These are phyloP conservation scores for Siniperca undulata DNA, from an alignment of 2,797 vertebrate genomes.

Conservation along the genomic window DNA sequence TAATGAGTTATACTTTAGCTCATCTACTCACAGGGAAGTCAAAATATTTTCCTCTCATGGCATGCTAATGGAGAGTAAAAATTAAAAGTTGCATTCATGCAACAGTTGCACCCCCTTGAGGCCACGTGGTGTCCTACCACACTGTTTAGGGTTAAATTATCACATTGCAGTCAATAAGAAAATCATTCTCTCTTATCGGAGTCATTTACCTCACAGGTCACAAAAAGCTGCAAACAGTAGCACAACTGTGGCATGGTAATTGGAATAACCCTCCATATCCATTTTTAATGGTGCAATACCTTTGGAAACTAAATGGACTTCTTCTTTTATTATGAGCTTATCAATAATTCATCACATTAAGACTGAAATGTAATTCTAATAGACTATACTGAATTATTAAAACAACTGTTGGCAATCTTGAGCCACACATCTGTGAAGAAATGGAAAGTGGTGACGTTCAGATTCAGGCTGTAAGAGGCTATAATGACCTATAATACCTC, in stretches of 20 bases:
- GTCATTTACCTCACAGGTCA: slow-evolving; percentile 71
- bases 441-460: slow-evolving; percentile 36
- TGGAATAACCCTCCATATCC: slow-evolving; percentile 69
- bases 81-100: slow-evolving; percentile 18
- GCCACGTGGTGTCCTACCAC: neutral
- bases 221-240: slow-evolving; percentile 55
- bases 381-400: slow-evolving; percentile 82
- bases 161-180: slow-evolving; percentile 6
- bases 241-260: slow-evolving; percentile 60
- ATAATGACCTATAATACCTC: slow-evolving; percentile 18
- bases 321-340: slow-evolving; percentile 76
- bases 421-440: slow-evolving; percentile 51
- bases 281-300: slow-evolving; percentile 78
- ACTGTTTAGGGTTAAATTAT: neutral
- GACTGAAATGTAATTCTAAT: slow-evolving; percentile 78
- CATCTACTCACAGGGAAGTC: neutral
- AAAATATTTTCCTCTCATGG: neutral
- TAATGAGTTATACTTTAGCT: neutral
- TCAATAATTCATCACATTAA: slow-evolving; percentile 83
- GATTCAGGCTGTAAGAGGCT: slow-evolving; percentile 11
- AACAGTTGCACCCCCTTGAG: slow-evolving; percentile 63
- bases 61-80: neutral
- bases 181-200: slow-evolving; percentile 31
- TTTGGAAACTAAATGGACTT: slow-evolving; percentile 70
- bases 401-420: slow-evolving; percentile 53